Evolutionary conservation across 2,113 vertebrate genomes (phyloP).

Genomic region (Alosa alosa): DNA sequence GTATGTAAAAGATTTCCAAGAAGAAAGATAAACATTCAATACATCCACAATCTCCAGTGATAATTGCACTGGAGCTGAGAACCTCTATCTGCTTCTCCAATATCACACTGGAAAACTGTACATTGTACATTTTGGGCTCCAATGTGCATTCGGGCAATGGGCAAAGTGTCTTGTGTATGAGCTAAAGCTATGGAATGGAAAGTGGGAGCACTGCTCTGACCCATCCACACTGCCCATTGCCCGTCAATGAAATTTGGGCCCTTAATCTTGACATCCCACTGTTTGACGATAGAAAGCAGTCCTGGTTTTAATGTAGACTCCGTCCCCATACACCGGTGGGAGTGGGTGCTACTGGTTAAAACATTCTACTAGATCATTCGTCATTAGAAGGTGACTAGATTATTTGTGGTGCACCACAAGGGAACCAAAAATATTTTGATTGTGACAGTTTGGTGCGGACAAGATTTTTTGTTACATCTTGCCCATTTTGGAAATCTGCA

Average conservation of each 20-base stretch:
- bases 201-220: too few relatives aligned
- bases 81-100: neutral
- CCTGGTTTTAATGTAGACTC: neutral
- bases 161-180: too few relatives aligned
- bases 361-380: neutral
- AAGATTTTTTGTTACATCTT: neutral
- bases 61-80: neutral
- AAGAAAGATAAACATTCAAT: neutral
- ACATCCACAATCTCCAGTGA: neutral
- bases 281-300: neutral
- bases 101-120: neutral
- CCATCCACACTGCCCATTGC: too few relatives aligned
- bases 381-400: neutral
- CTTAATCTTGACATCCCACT: neutral
- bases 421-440: neutral
- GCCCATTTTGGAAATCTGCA: neutral
- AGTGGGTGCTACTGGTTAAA: neutral
- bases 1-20: constrained; percentile 9
- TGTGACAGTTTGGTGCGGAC: neutral
- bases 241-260: too few relatives aligned
- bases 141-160: too few relatives aligned
- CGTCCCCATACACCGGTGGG: neutral
- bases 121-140: neutral
- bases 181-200: too few relatives aligned
- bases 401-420: neutral